phyloP scores from a whole-genome alignment of 2,797 vertebrate genomes.

The Pipistrellus pipistrellus region DNA sequence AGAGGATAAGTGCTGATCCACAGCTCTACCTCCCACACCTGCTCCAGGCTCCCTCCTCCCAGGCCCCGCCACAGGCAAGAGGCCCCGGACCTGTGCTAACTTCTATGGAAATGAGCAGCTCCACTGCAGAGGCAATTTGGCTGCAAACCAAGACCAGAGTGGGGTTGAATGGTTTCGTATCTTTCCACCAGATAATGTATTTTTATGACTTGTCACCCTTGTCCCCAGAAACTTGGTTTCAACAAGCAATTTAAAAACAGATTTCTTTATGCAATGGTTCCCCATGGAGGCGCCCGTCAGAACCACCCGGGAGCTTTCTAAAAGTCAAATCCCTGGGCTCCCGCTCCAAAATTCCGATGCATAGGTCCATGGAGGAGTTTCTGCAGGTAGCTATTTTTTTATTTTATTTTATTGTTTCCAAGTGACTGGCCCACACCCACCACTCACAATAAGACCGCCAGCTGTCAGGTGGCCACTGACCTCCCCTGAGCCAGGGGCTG shows the following conservation, averaged over 20 bases:
- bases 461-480: not conserved
- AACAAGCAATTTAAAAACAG: constrained; percentile 17
- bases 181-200: constrained; percentile 58
- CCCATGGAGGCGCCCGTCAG: not conserved
- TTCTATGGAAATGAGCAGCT: not conserved
- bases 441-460: not conserved
- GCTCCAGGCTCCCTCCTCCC: not conserved
- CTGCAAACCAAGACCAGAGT: constrained; percentile 2
- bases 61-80: not conserved
- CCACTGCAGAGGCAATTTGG: constrained; percentile 39
- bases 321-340: not conserved
- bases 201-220: constrained; percentile 72
- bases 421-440: not conserved
- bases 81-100: not conserved
- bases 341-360: not conserved
- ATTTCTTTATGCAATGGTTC: not conserved
- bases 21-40: not conserved
- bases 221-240: constrained; percentile 66
- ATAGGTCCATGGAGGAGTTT: not conserved
- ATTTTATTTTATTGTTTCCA: not conserved
- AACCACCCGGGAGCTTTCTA: not conserved
- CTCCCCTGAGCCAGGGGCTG: not conserved
- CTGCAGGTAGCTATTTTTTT: not conserved
- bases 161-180: not conserved
- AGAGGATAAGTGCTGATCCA: not conserved